Base-by-base conservation (phyloP, 1,140 invertebrate species). In the Conus ventricosus region DNA sequence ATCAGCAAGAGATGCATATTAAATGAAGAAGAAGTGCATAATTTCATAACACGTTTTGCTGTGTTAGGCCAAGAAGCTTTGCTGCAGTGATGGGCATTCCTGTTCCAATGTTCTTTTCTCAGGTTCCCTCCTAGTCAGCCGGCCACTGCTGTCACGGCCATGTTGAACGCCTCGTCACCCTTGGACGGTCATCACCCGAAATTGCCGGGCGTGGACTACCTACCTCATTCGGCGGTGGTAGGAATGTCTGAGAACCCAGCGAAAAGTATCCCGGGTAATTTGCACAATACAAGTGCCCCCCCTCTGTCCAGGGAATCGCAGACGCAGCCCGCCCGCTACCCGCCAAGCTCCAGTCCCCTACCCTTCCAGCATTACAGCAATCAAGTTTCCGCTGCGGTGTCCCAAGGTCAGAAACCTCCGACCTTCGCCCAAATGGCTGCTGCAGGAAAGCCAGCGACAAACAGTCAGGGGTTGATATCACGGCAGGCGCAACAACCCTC, bases 91-190 rank as follows among this genome's bases (percentile, higher is more conserved):
- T 39, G 39, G 39, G 39, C 39, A 39, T 39, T 39, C 39, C 39
- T 39, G 39, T 39, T 39, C 39, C 51, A 6, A 15, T 81, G 39
- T 15, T 81, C 0, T 53, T 23, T 15, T 53, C 17, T 53, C 39
- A 81, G 80, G 51, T 54, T 51, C 5, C 17, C 39, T n/a, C 57
- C 25, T 11, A 13, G 23, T 63, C 82, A 84, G 55, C 82, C 82
- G 20, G 82, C 82, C 23, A 84, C 82, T 7, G 82, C 82, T 23
- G 82, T 84, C 23, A 60, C 55, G n/a, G 82, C 82, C 55, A 84
- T 84, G 82, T 27, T 84, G 82, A 84, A 60, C 57, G 20, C 67
- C 13, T 71, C 82, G 4, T 15, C 7, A 11, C 13, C 82, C 7
- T 11, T 57, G 54, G 82, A 63, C 11, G 81, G 81, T 23, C 81